phyloP scores from a whole-genome alignment of 1,140 invertebrate genomes.

The Bombus turneri region DNA sequence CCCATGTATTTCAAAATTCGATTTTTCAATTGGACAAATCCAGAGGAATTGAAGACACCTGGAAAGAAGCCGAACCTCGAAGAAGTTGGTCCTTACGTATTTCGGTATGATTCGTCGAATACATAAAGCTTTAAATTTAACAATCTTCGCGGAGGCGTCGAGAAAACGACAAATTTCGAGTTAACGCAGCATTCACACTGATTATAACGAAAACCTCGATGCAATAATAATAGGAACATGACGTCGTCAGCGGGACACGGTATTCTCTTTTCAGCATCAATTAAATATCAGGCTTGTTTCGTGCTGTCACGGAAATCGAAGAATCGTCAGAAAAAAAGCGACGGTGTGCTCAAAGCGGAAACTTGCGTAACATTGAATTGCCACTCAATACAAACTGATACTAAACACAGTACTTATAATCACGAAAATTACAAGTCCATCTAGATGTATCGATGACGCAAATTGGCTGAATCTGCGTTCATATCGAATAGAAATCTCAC shows the following conservation, averaged over 20 bases:
- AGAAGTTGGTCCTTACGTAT: constrained; percentile 88
- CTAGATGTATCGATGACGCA: not conserved
- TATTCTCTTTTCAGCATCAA: constrained; percentile 6
- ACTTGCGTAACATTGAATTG: not conserved
- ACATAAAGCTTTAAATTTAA: not conserved
- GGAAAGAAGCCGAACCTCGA: constrained; percentile 83
- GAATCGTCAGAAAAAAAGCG: not conserved
- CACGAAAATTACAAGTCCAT: not conserved
- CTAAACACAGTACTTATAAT: not conserved
- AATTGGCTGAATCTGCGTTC: too few relatives aligned
- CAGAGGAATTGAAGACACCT: constrained; percentile 73
- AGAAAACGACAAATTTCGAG: not conserved
- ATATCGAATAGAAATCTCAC: not conserved
- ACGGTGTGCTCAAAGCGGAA: constrained; percentile 3
- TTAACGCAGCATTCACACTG: not conserved
- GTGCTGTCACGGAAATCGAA: not conserved
- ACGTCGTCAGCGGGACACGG: not conserved
- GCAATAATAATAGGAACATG: not conserved
- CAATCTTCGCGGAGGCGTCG: not conserved
- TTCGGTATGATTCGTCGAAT: constrained; percentile 76
- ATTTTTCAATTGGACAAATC: constrained; percentile 86
- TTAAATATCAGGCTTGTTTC: not conserved
- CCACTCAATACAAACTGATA: not conserved
- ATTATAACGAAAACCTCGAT: not conserved
- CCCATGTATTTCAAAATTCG: constrained; percentile 83